Conservation (phyloP, 1,140 invertebrate species). For the Triops longicaudatus region DNA sequence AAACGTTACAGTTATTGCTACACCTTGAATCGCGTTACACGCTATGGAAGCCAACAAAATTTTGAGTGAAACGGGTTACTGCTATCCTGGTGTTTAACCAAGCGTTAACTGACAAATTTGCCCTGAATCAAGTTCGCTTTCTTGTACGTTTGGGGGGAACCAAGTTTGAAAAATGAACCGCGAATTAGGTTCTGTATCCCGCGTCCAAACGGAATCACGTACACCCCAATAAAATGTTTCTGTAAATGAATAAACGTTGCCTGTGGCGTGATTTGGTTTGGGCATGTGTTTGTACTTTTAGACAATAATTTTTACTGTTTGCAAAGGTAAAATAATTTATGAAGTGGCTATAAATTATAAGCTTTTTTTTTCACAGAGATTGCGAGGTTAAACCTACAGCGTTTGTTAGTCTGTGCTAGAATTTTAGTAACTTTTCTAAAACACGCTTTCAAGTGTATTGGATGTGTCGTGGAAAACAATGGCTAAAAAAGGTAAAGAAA, state of each 20-base stretch:
- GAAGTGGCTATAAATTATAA: not conserved
- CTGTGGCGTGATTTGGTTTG: not conserved
- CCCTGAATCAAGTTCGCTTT: too few relatives aligned
- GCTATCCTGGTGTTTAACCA: too few relatives aligned
- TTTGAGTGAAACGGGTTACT: too few relatives aligned
- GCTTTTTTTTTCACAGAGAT: too few relatives aligned
- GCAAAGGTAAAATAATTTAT: not conserved
- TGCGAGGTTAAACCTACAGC: too few relatives aligned
- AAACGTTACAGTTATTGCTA: too few relatives aligned
- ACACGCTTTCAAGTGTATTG: not conserved
- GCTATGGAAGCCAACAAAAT: too few relatives aligned
- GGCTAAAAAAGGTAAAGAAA: not conserved
- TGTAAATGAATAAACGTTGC: not conserved
- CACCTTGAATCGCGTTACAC: too few relatives aligned
- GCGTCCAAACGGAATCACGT: constrained; percentile 7
- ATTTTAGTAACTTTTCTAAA: not conserved
- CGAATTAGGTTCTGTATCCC: not conserved
- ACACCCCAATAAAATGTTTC: not conserved
- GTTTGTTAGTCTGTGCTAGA: too few relatives aligned
- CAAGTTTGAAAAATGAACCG: not conserved
- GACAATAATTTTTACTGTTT: not conserved
- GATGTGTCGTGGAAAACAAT: not conserved
- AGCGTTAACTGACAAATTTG: too few relatives aligned
- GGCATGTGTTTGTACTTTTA: not conserved
- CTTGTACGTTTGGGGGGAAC: too few relatives aligned